Evolutionary conservation across 1,140 invertebrate genomes (phyloP).

Genomic region (Notospermus geniculatus): DNA sequence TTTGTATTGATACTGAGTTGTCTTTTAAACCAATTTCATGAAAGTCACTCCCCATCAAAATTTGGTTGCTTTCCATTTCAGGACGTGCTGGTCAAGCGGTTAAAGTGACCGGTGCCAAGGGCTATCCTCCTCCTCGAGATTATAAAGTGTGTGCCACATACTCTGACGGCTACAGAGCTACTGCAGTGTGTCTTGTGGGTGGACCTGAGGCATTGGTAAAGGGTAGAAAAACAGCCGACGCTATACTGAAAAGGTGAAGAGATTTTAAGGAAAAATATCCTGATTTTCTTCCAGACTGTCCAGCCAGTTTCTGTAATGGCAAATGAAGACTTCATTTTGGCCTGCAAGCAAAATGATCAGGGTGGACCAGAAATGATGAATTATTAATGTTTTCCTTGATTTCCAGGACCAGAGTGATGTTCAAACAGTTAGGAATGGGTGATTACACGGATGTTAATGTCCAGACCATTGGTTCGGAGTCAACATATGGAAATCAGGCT

Average conservation of each 20-base stretch:
- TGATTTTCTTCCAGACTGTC: too few relatives aligned
- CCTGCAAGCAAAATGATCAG: too few relatives aligned
- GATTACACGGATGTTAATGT: slow-evolving; percentile 56
- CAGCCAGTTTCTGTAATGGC: too few relatives aligned
- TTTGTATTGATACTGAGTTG: too few relatives aligned
- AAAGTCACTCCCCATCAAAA: too few relatives aligned
- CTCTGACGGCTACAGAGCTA: slow-evolving; percentile 56
- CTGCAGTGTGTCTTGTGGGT: slow-evolving; percentile 56
- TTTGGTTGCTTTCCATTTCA: too few relatives aligned
- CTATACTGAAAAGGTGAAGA: slow-evolving; percentile 58
- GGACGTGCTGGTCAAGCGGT: slow-evolving; percentile 35
- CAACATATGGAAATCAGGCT: slow-evolving; percentile 55
- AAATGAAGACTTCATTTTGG: too few relatives aligned
- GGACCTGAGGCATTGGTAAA: slow-evolving; percentile 57
- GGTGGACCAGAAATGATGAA: too few relatives aligned
- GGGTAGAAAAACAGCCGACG: slow-evolving; percentile 57
- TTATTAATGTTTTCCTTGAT: slow-evolving; percentile 5
- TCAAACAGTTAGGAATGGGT: slow-evolving; percentile 49
- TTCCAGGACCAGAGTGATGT: slow-evolving; percentile 48
- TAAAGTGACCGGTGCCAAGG: slow-evolving; percentile 56
- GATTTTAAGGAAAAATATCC: too few relatives aligned
- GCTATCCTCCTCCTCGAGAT: slow-evolving; percentile 53
- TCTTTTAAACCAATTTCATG: too few relatives aligned
- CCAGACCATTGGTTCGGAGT: slow-evolving; percentile 58
- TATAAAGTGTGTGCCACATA: slow-evolving; percentile 60